Percentiles rank a stretch among this genome's conserved stretches.
Conservation (phyloP, 2,797 vertebrate species). For the Sternarchorhynchus goeldii region DNA sequence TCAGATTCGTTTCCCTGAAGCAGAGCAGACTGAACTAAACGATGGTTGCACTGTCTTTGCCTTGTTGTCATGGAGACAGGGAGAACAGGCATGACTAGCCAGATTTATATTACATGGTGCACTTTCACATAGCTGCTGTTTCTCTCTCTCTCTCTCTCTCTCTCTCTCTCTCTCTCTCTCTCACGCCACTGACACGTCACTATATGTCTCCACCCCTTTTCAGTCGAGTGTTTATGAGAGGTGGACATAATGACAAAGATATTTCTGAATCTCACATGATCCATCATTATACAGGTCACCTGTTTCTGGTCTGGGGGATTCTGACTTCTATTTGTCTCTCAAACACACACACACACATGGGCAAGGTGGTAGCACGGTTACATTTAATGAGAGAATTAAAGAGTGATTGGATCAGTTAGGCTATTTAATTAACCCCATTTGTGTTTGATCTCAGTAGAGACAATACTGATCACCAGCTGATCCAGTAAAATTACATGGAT, state of each 20-base stretch:
- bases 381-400: too few species aligned
- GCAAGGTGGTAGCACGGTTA: too few species aligned
- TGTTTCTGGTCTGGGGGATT: slow-evolving; percentile 17
- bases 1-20: slow-evolving; percentile 22
- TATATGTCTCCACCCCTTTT: neutral
- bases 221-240: neutral
- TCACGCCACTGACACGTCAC: neutral
- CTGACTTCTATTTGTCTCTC: too few species aligned
- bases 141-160: slow-evolving; percentile 10
- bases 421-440: too few species aligned
- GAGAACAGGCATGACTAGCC: slow-evolving; percentile 49
- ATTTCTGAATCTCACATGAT: neutral
- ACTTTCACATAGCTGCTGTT: neutral
- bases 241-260: slow-evolving; percentile 4
- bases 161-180: neutral
- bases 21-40: slow-evolving; percentile 18
- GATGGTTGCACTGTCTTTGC: slow-evolving; percentile 19
- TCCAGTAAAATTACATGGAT: too few species aligned
- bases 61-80: slow-evolving; percentile 55
- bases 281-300: neutral
- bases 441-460: too few species aligned
- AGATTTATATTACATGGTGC: slow-evolving; percentile 47
- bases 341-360: too few species aligned
- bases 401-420: too few species aligned
- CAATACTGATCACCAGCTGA: too few species aligned